Percentiles rank a stretch among this genome's conserved stretches.
phyloP scores from a whole-genome alignment of 2,888 invertebrate species.

The Belgica antarctica region DNA sequence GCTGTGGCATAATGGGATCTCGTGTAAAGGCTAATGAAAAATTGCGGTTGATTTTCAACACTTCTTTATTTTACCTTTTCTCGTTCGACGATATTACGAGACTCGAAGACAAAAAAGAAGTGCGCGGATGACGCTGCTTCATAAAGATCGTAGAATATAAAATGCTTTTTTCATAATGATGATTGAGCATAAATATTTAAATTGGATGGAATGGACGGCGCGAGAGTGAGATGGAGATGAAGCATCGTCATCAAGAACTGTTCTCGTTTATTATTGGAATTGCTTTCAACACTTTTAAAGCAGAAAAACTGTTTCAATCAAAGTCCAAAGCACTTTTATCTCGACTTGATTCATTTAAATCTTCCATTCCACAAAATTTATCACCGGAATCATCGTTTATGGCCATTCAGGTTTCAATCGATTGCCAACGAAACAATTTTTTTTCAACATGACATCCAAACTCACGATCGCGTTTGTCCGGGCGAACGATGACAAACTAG shows the following conservation, averaged over 20 bases:
- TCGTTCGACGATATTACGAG: conserved; percentile 5
- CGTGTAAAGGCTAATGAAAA: conserved; percentile 42
- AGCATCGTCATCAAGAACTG: conserved; percentile 40
- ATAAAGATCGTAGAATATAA: conserved; percentile 8
- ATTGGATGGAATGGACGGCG: conserved; percentile 40
- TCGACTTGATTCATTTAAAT: background rate
- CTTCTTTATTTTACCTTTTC: conserved; percentile 32
- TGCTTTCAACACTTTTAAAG: conserved; percentile 37
- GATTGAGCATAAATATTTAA: conserved; percentile 43
- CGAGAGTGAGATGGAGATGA: no score
- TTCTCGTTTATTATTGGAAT: conserved; percentile 42
- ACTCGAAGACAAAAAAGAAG: background rate
- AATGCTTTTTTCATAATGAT: conserved; percentile 34
- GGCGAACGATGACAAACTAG: no score
- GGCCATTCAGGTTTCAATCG: background rate
- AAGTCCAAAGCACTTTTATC: background rate
- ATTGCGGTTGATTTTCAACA: conserved; percentile 44
- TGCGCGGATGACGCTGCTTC: conserved; percentile 20
- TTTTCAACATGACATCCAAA: background rate
- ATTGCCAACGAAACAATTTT: background rate
- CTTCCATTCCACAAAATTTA: background rate
- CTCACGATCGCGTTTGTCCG: no score
- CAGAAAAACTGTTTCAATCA: conserved; percentile 6
- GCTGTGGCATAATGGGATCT: conserved; percentile 20
- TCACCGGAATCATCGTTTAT: conserved; percentile 13